A percentile compares a stretch with the other conserved stretches of the same genome.
Conservation (phyloP, 1,140 invertebrate genomes). For the Leptoteleia sp. region DNA sequence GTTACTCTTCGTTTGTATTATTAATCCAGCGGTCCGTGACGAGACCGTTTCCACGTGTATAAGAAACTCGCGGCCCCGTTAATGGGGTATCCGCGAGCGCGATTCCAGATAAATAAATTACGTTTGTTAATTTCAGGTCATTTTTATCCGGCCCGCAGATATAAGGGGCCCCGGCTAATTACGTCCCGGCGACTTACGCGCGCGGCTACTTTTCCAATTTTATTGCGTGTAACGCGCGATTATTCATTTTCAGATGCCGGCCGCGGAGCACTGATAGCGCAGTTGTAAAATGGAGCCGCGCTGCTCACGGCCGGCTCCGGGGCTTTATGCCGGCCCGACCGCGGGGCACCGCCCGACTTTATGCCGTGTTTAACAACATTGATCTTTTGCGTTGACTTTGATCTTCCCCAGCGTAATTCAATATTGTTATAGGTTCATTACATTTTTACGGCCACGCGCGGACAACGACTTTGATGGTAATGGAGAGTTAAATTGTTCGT, state of each 20-base stretch:
- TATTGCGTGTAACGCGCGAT: slow-evolving; percentile 35
- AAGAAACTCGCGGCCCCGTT: slow-evolving; percentile 39
- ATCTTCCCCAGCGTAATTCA: slow-evolving; percentile 9
- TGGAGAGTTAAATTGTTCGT: not conserved
- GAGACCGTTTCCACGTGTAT: slow-evolving; percentile 29
- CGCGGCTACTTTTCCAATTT: slow-evolving; percentile 43
- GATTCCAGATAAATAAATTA: slow-evolving; percentile 54
- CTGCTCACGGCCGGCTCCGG: too few species aligned
- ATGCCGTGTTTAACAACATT: slow-evolving; percentile 31
- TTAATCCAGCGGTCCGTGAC: slow-evolving; percentile 50
- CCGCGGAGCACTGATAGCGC: slow-evolving; percentile 18
- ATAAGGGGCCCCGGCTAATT: slow-evolving; percentile 36
- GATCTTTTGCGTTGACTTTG: slow-evolving; percentile 18
- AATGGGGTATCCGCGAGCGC: slow-evolving; percentile 43
- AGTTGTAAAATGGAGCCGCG: slow-evolving; percentile 5
- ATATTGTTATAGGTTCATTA: slow-evolving; percentile 26
- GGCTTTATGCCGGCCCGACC: too few species aligned
- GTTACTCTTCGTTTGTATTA: slow-evolving; percentile 54
- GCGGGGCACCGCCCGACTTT: slow-evolving; percentile 10
- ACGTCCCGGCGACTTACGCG: slow-evolving; percentile 23
- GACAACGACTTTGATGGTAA: slow-evolving; percentile 11
- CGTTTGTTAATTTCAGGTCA: slow-evolving; percentile 41
- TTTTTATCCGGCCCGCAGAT: slow-evolving; percentile 29
- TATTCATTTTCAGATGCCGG: slow-evolving; percentile 42
- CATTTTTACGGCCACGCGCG: slow-evolving; percentile 5